These are phyloP conservation scores for Sebastes minor DNA, from an alignment of 2,797 vertebrate genomes.

Conservation along the genomic window DNA sequence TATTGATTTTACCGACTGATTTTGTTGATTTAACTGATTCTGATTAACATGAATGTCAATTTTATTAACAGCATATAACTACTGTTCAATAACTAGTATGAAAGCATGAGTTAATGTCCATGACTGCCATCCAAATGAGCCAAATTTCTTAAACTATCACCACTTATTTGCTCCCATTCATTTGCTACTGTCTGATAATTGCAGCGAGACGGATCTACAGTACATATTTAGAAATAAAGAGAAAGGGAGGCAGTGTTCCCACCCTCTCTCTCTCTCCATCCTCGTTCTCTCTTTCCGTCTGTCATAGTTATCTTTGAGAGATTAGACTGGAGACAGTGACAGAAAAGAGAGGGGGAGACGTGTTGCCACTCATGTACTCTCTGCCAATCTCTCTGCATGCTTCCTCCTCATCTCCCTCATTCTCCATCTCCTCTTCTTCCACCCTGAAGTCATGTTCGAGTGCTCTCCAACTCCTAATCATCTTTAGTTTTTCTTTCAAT, in stretches of 20 bases:
- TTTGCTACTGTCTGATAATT: not conserved
- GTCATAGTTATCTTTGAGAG: constrained; percentile 72
- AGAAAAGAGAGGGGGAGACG: constrained; percentile 44
- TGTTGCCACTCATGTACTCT: constrained; percentile 25
- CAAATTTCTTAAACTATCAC: not conserved
- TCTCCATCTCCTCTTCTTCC: constrained; percentile 12
- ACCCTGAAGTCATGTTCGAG: not conserved
- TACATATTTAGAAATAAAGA: constrained; percentile 28
- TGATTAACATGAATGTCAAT: not conserved
- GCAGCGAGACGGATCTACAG: constrained; percentile 5
- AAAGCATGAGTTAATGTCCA: not conserved
- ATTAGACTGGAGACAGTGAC: constrained; percentile 70
- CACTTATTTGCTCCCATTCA: not conserved
- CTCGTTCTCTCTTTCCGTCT: constrained; percentile 46
- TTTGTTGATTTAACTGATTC: not conserved
- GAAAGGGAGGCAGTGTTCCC: constrained; percentile 28
- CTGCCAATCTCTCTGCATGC: not conserved
- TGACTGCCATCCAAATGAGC: not conserved
- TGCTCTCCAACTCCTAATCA: not conserved
- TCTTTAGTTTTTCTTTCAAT: not conserved
- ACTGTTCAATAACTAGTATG: not conserved
- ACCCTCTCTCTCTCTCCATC: constrained; percentile 25
- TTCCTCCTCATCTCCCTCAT: constrained; percentile 4
- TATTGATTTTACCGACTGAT: not conserved
- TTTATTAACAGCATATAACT: not conserved